phyloP scores from a whole-genome alignment of 2,113 vertebrate species.

The Aspidoscelis tigris region DNA sequence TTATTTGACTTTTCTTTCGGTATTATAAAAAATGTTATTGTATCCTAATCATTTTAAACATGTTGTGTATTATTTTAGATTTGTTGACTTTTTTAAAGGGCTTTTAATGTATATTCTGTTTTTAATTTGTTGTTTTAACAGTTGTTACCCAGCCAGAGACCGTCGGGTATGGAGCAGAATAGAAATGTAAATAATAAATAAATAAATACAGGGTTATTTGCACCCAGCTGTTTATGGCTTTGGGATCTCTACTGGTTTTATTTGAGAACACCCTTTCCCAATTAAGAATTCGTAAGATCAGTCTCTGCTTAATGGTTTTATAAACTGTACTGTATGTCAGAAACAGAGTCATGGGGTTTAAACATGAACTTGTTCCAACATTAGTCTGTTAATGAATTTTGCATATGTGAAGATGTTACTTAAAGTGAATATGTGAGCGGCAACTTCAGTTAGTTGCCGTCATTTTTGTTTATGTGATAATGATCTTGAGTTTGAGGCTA shows the following conservation, averaged over 20 bases:
- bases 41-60: neutral
- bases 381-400: neutral
- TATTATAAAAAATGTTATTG: neutral
- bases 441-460: neutral
- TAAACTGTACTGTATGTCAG: neutral
- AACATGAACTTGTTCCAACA: neutral
- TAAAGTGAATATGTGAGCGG: neutral
- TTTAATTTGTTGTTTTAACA: no score
- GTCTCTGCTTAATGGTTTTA: neutral
- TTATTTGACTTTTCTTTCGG: neutral
- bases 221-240: neutral
- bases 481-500: neutral
- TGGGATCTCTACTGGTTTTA: neutral
- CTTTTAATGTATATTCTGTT: no score
- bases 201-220: no score
- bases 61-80: no score
- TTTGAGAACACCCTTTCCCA: neutral
- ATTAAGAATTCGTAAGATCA: neutral
- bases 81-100: no score
- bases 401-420: neutral
- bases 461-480: slow-evolving; percentile 1
- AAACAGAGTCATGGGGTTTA: neutral
- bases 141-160: no score
- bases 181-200: no score
- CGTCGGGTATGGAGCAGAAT: no score